Base-by-base conservation (phyloP, 2,888 invertebrate genomes). In the Coelopa pilipes region DNA sequence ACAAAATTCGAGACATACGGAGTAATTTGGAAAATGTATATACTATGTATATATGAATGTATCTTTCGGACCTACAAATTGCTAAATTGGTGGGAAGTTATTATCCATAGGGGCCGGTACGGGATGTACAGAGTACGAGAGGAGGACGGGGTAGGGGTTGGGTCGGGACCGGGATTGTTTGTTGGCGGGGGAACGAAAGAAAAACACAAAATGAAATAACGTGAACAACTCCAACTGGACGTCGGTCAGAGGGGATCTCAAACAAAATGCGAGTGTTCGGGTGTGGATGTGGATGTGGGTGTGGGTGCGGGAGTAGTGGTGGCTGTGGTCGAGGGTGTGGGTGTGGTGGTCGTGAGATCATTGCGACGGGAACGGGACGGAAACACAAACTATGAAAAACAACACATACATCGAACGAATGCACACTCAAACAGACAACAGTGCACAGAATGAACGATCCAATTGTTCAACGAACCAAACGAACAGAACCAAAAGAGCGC, bases 1-100 rank as follows among this genome's bases (percentile, higher is more conserved):
- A 85, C 85, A 83, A 84, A 85, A 85, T 82, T 85, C 82, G 85
- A 85, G 80, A 82, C 83, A 85, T 83, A 84, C 83, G 82, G 81
- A 78, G 60, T 65, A 63, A 71, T 71, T 71, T 71, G 70, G 45
- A 71, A 62, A 53, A 63, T 34, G 7, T 34, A 7, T 34, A 34
- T 34, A 34, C 34, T 34, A 34, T 4, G 34, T 34, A 34, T 34
- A 2, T 34, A 34, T 4, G 34, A 4, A 34, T 34, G 34, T 34
- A 34, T 34, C 4, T 34, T 65, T 70, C 19, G 70, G 34, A 63
- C 62, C 63, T 63, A 21, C 17, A 62, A 63, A n/a, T 53, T 53
- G 70, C 63, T 63, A 50, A 50, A n/a, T 78, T 81, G 78, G 78
- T 79, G 77, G 79, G 78, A 75, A 75, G 77, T 77, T 78, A 78